Percentiles rank a stretch among this genome's conserved stretches.
Evolutionary conservation across 1,140 invertebrate species (phyloP).

Genomic region (Lucilia sericata): DNA sequence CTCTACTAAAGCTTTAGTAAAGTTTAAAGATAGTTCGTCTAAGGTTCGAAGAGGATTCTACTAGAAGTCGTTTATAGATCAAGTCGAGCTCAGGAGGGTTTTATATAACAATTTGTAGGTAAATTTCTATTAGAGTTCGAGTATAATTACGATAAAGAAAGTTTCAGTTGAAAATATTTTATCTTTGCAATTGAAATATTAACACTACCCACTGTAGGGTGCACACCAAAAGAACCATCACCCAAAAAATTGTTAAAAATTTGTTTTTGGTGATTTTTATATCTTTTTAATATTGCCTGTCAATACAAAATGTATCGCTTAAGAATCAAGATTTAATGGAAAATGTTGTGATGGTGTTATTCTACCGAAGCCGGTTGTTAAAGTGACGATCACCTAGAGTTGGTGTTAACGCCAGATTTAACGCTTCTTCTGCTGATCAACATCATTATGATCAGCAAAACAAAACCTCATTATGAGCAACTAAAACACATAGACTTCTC

Average conservation of each 20-base stretch:
- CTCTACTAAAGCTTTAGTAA: too few relatives aligned
- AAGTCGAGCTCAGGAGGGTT: too few relatives aligned
- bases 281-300: background rate
- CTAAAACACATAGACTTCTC: background rate
- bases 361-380: background rate
- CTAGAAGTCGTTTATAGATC: too few relatives aligned
- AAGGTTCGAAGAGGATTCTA: too few relatives aligned
- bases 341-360: background rate
- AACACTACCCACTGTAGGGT: background rate
- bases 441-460: background rate
- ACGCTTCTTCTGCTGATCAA: background rate
- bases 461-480: background rate
- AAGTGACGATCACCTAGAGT: background rate
- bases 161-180: too few relatives aligned
- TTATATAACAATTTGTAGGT: too few relatives aligned
- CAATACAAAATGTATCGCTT: background rate
- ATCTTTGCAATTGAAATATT: too few relatives aligned
- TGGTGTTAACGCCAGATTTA: background rate
- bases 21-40: too few relatives aligned
- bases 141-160: too few relatives aligned
- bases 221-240: too few relatives aligned
- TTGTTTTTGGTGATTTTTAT: background rate
- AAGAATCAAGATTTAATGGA: background rate
- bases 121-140: too few relatives aligned
- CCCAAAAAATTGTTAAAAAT: background rate